These are phyloP conservation scores for Diabrotica virgifera DNA, from an alignment of 1,140 invertebrate species.

Conservation along the genomic window DNA sequence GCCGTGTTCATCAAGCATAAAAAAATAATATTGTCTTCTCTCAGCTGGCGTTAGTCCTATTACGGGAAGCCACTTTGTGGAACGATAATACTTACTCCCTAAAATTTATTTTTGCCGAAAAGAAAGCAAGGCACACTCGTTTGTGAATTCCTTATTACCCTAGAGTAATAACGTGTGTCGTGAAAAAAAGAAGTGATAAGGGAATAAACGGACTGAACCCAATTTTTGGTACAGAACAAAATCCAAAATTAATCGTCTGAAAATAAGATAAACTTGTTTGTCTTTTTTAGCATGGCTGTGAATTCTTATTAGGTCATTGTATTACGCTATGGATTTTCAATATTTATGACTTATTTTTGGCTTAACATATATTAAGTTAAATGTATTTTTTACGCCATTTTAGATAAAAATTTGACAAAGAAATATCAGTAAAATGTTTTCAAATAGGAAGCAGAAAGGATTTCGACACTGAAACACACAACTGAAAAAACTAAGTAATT, in stretches of 20 bases:
- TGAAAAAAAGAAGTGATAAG: slow-evolving; percentile 3
- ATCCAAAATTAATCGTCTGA: slow-evolving; percentile 2
- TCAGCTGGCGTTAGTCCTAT: not conserved
- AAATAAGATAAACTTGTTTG: slow-evolving; percentile 1
- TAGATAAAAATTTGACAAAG: no score
- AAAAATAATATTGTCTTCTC: slow-evolving; percentile 1
- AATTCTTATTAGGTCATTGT: no score
- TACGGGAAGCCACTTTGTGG: not conserved
- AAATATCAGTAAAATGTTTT: no score
- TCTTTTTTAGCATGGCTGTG: not conserved
- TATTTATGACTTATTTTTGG: no score
- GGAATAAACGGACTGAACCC: slow-evolving; percentile 1
- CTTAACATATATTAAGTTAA: no score
- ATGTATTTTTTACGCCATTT: no score
- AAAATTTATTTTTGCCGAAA: not conserved
- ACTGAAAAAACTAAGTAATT: no score
- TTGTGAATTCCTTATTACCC: slow-evolving; percentile 2
- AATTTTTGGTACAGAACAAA: not conserved
- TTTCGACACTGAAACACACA: no score
- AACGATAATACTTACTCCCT: not conserved
- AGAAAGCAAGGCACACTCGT: slow-evolving; percentile 1
- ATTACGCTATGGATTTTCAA: no score
- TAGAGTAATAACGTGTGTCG: not conserved
- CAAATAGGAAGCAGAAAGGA: no score
- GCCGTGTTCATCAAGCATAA: slow-evolving; percentile 2